Evolutionary conservation across 2,888 invertebrate genomes (phyloP).

Genomic region (Ectemnius lituratus): DNA sequence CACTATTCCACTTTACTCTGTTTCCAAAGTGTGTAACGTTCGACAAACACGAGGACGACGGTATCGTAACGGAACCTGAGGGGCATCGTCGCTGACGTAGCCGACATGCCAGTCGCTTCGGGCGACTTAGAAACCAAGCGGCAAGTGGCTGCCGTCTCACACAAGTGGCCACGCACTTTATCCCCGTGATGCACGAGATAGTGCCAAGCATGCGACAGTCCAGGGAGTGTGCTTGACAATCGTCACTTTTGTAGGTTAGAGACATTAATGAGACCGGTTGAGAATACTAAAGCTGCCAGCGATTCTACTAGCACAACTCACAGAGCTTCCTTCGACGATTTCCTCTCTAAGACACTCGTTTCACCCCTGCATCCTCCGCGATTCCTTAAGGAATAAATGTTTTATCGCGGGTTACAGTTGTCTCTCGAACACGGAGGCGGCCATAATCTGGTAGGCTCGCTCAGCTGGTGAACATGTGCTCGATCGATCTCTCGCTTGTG

Average conservation of each 20-base stretch:
- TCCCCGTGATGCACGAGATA: not conserved
- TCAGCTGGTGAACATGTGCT: slow-evolving; percentile 5
- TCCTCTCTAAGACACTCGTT: not conserved
- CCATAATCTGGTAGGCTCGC: not conserved
- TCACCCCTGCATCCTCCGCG: not conserved
- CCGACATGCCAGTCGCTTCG: slow-evolving; percentile 60
- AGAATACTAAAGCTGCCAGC: not conserved
- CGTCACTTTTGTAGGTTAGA: slow-evolving; percentile 57
- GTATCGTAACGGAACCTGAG: slow-evolving; percentile 44
- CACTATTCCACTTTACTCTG: slow-evolving; percentile 74
- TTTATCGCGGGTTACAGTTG: not conserved
- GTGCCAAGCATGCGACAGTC: slow-evolving; percentile 8
- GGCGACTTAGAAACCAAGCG: not conserved
- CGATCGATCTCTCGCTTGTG: no score
- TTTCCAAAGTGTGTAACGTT: slow-evolving; percentile 70
- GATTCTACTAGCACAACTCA: not conserved
- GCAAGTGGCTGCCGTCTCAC: not conserved
- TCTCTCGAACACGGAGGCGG: not conserved
- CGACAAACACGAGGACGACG: slow-evolving; percentile 57
- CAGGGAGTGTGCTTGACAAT: slow-evolving; percentile 50
- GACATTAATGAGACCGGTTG: slow-evolving; percentile 11
- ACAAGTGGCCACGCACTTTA: not conserved
- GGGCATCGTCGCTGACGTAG: slow-evolving; percentile 56
- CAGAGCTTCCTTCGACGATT: not conserved
- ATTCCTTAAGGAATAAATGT: not conserved